Evolutionary conservation across 2,888 invertebrate species (phyloP).

Genomic region (Luffia ferchaultella): DNA sequence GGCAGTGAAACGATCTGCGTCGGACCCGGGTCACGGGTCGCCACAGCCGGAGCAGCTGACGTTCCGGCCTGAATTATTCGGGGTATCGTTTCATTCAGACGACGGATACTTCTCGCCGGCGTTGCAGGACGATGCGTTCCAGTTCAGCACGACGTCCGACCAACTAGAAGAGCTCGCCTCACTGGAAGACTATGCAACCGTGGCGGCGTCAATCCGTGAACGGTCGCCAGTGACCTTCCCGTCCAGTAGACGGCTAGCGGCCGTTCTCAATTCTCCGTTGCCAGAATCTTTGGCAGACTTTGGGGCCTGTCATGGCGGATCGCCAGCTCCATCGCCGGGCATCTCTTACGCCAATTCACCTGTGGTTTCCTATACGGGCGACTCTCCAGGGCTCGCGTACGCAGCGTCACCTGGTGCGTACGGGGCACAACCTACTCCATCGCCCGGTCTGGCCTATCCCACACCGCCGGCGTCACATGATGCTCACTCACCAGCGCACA

Average conservation of each 20-base stretch:
- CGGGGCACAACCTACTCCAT: conserved; percentile 42
- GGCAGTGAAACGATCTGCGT: conserved; percentile 77
- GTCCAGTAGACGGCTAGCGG: conserved; percentile 78
- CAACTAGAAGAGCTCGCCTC: conserved; percentile 70
- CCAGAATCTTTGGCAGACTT: conserved; percentile 85
- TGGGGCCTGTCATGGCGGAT: conserved; percentile 76
- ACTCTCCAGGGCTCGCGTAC: conserved; percentile 48
- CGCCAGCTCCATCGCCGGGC: conserved; percentile 59
- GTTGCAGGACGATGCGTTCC: conserved; percentile 79
- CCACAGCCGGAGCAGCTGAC: conserved; percentile 66
- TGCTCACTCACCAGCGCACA: conserved; percentile 72
- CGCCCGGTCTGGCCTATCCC: conserved; percentile 82
- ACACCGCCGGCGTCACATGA: conserved; percentile 91
- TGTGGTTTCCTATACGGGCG: conserved; percentile 77
- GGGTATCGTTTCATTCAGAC: conserved; percentile 70
- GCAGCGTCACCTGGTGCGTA: conserved; percentile 48
- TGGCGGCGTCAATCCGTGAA: conserved; percentile 65
- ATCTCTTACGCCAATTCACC: conserved; percentile 61
- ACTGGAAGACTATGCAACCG: conserved; percentile 69
- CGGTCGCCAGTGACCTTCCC: conserved; percentile 66
- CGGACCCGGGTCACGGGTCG: conserved; percentile 74
- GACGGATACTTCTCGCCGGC: conserved; percentile 71
- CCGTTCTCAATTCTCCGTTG: conserved; percentile 78
- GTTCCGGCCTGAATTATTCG: conserved; percentile 70
- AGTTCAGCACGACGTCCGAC: conserved; percentile 69